Percentiles rank a stretch among this genome's conserved stretches.
phyloP scores from a whole-genome alignment of 2,113 vertebrate genomes.

The Tangachromis dhanisi region DNA sequence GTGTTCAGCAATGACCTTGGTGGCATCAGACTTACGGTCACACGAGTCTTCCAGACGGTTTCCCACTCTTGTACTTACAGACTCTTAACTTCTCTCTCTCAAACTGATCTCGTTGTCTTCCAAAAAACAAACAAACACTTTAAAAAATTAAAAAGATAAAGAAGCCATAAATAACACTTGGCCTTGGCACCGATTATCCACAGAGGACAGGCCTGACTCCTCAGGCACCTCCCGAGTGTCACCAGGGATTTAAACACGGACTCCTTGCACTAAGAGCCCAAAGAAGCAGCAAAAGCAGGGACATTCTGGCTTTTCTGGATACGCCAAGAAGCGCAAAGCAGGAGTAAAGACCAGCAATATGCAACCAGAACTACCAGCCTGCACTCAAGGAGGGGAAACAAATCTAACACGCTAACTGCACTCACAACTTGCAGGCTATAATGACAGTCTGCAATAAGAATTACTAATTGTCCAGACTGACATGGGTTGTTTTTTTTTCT shows the following conservation, averaged over 20 bases:
- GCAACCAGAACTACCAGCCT: slow-evolving; percentile 43
- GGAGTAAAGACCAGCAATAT: slow-evolving; percentile 54
- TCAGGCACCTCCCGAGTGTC: slow-evolving; percentile 24
- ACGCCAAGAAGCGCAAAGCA: slow-evolving; percentile 1
- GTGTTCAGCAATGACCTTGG: slow-evolving; percentile 16
- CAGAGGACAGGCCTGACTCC: slow-evolving; percentile 27
- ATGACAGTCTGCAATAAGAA: slow-evolving; percentile 39
- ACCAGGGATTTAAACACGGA: slow-evolving; percentile 42
- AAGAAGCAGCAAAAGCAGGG: not conserved
- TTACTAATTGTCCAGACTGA: slow-evolving; percentile 8
- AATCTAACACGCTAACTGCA: slow-evolving; percentile 12
- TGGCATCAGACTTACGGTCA: slow-evolving; percentile 30
- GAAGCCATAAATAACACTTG: slow-evolving; percentile 53
- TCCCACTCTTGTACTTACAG: not conserved
- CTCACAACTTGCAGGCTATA: slow-evolving; percentile 29
- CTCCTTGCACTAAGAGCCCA: slow-evolving; percentile 33
- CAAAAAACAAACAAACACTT: not conserved
- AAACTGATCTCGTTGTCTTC: slow-evolving; percentile 61
- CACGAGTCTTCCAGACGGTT: slow-evolving; percentile 63
- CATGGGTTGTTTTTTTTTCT: not conserved
- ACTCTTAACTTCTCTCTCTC: slow-evolving; percentile 15
- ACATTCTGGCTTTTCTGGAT: not conserved
- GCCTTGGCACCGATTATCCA: slow-evolving; percentile 14
- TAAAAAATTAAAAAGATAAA: not conserved
- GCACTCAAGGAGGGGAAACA: slow-evolving; percentile 32